Base-by-base conservation (phyloP, 92 coral and sea anemone species). In the Palythoa caribaeorum region DNA sequence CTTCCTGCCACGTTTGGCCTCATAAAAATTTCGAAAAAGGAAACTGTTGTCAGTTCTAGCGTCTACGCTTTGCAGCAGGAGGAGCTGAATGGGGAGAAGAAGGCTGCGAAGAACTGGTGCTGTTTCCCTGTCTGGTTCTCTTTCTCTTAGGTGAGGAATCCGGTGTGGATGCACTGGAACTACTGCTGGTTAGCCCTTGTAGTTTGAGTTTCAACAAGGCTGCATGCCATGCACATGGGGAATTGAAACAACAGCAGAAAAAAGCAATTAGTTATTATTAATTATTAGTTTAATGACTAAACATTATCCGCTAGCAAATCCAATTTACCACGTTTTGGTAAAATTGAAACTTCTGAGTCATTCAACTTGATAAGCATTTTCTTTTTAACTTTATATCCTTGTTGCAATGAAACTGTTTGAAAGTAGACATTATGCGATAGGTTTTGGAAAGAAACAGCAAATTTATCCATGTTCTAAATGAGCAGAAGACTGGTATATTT, bases 141-240 rank as follows among this genome's bases (percentile, higher is more conserved):
- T 97, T 97, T 20, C 99, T 90, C 88, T 97, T 97, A 53, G 99
- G 99, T 44, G 99, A 97, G 1, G 99, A 96, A 79, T 97, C 99
- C n/a, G 99, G 99, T 7, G 99, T 97, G 38, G 98, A 88, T 9
- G 96, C 90, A 73, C 92, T 93, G 44, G 99, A 96, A 19, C 98
- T 84, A 69, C 89, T 89, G 80, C 92, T 91, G 36, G 96, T 90
- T 11, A 97, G 81, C 37, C 94, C 94, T 89, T 95, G 98, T 62
- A 97, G 92, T 83, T 96, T 97, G 88, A 97, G 83, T 85, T 97
- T 97, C 6, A 95, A 90, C 53, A 95, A 94, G 86, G 98, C 99
- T 87, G 35, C 71, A 37, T 14, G 20, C 36, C 17, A 28, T 21
- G 59, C 65, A 59, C 16, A 38, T 38, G 16, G 7, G 20, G 38